Evolutionary conservation across 92 coral and sea anemone genomes (phyloP), one percentile per base, ranked within the genome.

Genomic region (Epizoanthus stellaris): DNA sequence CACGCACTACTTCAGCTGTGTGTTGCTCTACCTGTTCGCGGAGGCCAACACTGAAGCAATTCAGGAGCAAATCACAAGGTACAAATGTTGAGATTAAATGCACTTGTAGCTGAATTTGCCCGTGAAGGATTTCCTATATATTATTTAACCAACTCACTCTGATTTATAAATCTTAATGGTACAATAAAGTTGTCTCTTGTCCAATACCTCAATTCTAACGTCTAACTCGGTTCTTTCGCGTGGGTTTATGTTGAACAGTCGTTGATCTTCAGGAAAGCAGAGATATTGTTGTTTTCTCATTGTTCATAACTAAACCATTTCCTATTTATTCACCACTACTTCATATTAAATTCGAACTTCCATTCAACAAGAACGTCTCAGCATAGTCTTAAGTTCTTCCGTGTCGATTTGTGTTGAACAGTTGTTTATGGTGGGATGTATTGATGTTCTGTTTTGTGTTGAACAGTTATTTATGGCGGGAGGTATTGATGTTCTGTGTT

Each of bases 1-100:
- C 86, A 96, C 99, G 1, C 99, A 96, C 85, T 96, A 96, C 93
- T 96, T 96, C 72, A 96, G 99, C 94, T 96, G 99, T 89, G 99
- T 96, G n/a, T 74, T 96, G 87, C 85, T 96, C 79, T 96, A 96
- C 80, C 82, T 96, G 77, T 96, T 96, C 70, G 99, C 98, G 9
- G 99, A 96, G 94, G 99, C 99, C 71, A 94, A 96, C 94, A 92
- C 96, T 14, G 99, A 96, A 59, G 95, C 99, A 36, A 96, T 96
- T 12, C 99, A 96, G 66, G 99, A 96, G 79, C 99, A 96, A 79
- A 94, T 96, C 70, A 96, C 99, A 16, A 96, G 99, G 99, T 96
- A 68, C 12, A 54, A 62, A 36, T 53, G 67, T 19, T 17, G 40
- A 2, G 12, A 6, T 61, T 60, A 17, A 45, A 34, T 30, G 36